These are phyloP conservation scores for Danio rerio DNA, from an alignment of 2,113 vertebrate species.

Conservation along the genomic window GRCz12tu NC_133194.1:43454001-43454500, in stretches of 20 bases:
- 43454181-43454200: neutral
- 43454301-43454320: neutral
- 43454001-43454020: conserved; percentile 23
- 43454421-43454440: neutral
- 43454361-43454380: neutral
- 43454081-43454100: neutral
- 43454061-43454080: neutral
- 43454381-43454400: neutral
- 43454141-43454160: neutral
- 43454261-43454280: neutral
- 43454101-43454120: too few species aligned
- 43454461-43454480: neutral
- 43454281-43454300: neutral
- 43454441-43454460: neutral
- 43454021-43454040: neutral
- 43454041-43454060: neutral
- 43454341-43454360: neutral
- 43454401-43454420: conserved; percentile 29
- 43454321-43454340: neutral
- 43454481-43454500: neutral
- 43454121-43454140: too few species aligned
- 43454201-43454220: neutral
- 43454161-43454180: neutral
- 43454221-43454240: neutral
- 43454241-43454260: neutral